Percentiles rank a stretch among this genome's conserved stretches.
These are phyloP conservation scores for Aulostomus chinensis DNA, from an alignment of 2,797 vertebrate genomes.

Conservation along the genomic window DNA sequence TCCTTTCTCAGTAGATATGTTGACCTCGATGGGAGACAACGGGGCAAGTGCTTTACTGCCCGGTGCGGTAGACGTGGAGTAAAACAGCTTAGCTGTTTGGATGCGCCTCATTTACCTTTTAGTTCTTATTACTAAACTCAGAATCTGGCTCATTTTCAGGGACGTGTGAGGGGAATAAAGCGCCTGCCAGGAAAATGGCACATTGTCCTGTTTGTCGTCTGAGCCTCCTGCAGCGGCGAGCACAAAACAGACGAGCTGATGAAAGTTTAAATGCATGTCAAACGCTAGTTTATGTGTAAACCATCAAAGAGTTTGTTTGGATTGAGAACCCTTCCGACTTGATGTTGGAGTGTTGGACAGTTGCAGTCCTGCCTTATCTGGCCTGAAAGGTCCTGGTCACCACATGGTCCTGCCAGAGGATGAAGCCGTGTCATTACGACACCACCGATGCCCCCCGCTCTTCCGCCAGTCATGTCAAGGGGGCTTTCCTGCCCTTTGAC, in stretches of 20 bases:
- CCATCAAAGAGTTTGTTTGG: no score
- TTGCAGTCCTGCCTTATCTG: no score
- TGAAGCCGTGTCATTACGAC: conserved; percentile 11
- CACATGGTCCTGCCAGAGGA: conserved; percentile 13
- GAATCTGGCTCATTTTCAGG: conserved; percentile 12
- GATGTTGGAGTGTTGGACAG: no score
- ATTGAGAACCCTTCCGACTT: no score
- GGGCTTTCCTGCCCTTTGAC: conserved; percentile 49
- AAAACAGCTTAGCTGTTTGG: conserved; percentile 2
- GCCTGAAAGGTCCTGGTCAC: background rate
- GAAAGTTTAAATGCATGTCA: background rate
- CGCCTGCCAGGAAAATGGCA: conserved; percentile 6
- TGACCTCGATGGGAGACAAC: conserved; percentile 4
- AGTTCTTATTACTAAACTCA: conserved; percentile 1
- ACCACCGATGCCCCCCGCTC: conserved; percentile 1
- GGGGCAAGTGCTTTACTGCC: no score
- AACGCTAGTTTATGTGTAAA: no score
- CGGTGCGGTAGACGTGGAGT: conserved; percentile 3
- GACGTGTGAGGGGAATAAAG: background rate
- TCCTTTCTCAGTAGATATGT: conserved; percentile 9
- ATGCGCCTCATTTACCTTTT: background rate
- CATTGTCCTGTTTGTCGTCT: conserved; percentile 4
- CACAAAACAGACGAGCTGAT: background rate
- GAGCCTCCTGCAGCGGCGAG: background rate
- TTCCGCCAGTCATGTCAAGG: conserved; percentile 6